phyloP scores from a whole-genome alignment of 2,113 vertebrate species.

The Oenanthe oenanthe region DNA sequence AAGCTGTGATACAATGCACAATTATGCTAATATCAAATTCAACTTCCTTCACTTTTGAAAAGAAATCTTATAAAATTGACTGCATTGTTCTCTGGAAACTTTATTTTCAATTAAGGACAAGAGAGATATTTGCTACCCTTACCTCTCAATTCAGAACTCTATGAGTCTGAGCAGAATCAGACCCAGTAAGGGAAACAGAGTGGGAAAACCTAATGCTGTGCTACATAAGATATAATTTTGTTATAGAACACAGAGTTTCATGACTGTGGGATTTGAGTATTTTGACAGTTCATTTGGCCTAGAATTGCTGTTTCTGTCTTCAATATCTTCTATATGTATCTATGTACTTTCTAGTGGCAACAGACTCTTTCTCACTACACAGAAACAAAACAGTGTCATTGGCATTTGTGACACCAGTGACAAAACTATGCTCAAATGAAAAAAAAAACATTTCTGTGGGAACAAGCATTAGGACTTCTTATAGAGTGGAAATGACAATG shows the following conservation, averaged over 20 bases:
- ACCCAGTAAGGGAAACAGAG: not conserved
- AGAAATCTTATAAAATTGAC: not conserved
- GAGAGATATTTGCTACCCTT: not conserved
- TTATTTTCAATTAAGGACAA: not conserved
- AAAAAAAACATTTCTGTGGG: not conserved
- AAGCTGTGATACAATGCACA: not conserved
- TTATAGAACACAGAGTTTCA: not conserved
- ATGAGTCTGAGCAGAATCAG: not conserved
- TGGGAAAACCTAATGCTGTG: not conserved
- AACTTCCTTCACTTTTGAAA: not conserved
- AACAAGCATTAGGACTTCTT: not conserved
- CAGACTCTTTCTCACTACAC: not conserved
- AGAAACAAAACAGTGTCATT: not conserved
- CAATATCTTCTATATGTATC: not conserved
- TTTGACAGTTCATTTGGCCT: not conserved
- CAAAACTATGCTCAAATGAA: not conserved
- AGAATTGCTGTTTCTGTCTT: not conserved
- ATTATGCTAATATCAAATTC: not conserved
- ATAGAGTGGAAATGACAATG: not conserved
- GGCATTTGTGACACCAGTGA: not conserved
- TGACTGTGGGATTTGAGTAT: not conserved
- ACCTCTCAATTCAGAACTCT: not conserved
- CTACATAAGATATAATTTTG: not conserved
- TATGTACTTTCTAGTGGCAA: not conserved
- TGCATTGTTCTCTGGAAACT: not conserved